Evolutionary conservation across 2,113 vertebrate genomes (phyloP), one percentile per base, ranked within the genome.

Genomic region (Corythoichthys haematopterus): DNA sequence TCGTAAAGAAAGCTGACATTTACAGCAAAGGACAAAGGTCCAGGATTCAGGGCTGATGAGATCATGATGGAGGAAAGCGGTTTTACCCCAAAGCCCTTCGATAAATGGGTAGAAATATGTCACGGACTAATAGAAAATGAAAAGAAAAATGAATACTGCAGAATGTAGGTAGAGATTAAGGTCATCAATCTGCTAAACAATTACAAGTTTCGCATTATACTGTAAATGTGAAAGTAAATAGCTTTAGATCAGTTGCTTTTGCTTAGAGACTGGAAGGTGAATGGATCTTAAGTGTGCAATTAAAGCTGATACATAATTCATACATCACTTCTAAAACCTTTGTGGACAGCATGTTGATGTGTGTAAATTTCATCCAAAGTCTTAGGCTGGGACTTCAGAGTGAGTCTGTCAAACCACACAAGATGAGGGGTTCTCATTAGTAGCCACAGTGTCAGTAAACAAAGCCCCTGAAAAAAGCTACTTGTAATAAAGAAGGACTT

Each of bases 1-100:
- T 88, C 79, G 87, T 90, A 88, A 89, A 92, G 87, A 85, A 85
- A 76, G 80, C 65, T 90, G 89, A 88, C 87, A 91, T 91, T 91
- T 89, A 90, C 87, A 87, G 85, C 73, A 66, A 77, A 74, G 84
- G 69, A 8, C 77, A 84, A 83, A 84, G 87, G 89, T 93, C 88
- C 93, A 90, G 82, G 85, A 82, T 82, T 70, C 47, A 72, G 74
- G 75, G 70, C 59, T 71, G 66, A 79, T 85, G 81, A 83, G 90
- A 91, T 92, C 88, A 88, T 90, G 88, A 87, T 90, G 81, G 76
- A 78, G 64, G 69, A 67, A 78, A 56, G 68, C 50, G 62, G 60
- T 77, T 78, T 80, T 74, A 46, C 36, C 11, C 11, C 36, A 40
- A 36, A 61, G 53, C 72, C 53, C 50, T 55, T 69, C 0, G 15